Base-by-base conservation (phyloP, 1,140 invertebrate species). In the Zelostemma sp. region DNA sequence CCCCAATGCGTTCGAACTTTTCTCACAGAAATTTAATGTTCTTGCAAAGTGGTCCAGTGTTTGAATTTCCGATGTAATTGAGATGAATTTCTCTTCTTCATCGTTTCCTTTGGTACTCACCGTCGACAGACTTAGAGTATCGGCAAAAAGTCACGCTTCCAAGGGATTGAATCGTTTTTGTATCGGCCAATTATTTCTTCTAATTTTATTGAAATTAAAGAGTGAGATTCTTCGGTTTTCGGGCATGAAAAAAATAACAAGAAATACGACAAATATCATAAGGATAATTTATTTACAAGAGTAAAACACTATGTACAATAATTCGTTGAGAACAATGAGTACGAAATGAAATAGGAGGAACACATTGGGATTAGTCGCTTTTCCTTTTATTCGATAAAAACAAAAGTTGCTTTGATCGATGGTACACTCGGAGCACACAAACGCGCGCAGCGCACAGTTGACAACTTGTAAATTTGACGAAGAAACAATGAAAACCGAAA, bases 281-380 rank as follows among this genome's bases (percentile, higher is more conserved):
- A 68, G 65, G 65, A 77, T 68, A 72, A 72, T 77, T 77, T 78
- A 75, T 78, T 78, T 76, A 78, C 74, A 78, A 76, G 68, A 78
- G 70, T 76, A 72, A 76, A 78, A 78, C 73, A 75, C 73, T 78
- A 76, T 78, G 62, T 78, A 78, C 74, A 78, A 76, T 72, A 63
- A 62, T 68, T 63, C 62, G 62, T 72, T 69, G 11, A 40, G 35
- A 15, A 40, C 14, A 8, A 4, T 8, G 11, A 16, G 14, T 18
- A 18, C 4, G 2, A 43, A 43, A 56, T 50, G 68, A 73, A 71
- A 55, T 47, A 31, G 48, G 40, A 33, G 55, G 59, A 72, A 72
- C 60, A 63, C 63, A 71, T 66, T 72, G 6, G 25, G 45, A 43
- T 25, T 55, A 57, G 63, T 57, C 25, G 57, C 61, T 12, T 19